phyloP scores from a whole-genome alignment of 1,140 invertebrate genomes.

The Macrosteles quadrilineatus region DNA sequence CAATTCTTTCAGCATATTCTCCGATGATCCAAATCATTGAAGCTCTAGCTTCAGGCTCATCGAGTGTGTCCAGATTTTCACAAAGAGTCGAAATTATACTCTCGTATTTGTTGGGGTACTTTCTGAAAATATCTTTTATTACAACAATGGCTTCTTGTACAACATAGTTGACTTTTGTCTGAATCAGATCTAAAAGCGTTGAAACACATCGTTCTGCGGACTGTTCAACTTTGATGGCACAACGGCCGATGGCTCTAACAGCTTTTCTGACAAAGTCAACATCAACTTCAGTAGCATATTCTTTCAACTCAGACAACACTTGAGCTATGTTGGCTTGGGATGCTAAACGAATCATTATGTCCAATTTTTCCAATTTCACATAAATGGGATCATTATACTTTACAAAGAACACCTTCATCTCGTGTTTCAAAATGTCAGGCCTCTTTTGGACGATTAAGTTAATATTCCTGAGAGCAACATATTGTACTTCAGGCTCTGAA shows the following conservation, averaged over 20 bases:
- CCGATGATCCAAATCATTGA: slow-evolving; percentile 99
- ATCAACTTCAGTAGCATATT: slow-evolving; percentile 77
- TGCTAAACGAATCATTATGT: slow-evolving; percentile 99
- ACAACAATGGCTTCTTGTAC: slow-evolving; percentile 99
- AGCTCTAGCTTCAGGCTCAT: slow-evolving; percentile 98
- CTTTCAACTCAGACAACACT: slow-evolving; percentile 97
- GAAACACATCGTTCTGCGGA: slow-evolving; percentile 98
- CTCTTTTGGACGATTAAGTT: slow-evolving; percentile 99
- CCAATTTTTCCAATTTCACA: slow-evolving; percentile 98
- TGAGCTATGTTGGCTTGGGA: slow-evolving; percentile 98
- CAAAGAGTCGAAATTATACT: slow-evolving; percentile 99
- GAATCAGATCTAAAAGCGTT: slow-evolving; percentile 97
- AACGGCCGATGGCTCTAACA: slow-evolving; percentile 96
- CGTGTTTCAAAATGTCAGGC: slow-evolving; percentile 98
- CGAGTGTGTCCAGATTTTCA: slow-evolving; percentile 98
- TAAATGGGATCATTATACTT: slow-evolving; percentile 99
- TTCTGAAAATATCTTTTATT: slow-evolving; percentile 99
- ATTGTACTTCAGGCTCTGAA: slow-evolving; percentile 98
- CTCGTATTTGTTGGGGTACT: slow-evolving; percentile 99
- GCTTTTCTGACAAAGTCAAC: slow-evolving; percentile 99
- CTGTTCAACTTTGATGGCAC: slow-evolving; percentile 99
- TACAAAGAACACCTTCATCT: slow-evolving; percentile 99
- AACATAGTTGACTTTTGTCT: slow-evolving; percentile 99
- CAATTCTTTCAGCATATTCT: slow-evolving; percentile 98
- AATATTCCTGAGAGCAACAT: slow-evolving; percentile 97